Evolutionary conservation across 2,888 invertebrate genomes (phyloP), one percentile per base, ranked within the genome.

Genomic region (Clunio marinus): DNA sequence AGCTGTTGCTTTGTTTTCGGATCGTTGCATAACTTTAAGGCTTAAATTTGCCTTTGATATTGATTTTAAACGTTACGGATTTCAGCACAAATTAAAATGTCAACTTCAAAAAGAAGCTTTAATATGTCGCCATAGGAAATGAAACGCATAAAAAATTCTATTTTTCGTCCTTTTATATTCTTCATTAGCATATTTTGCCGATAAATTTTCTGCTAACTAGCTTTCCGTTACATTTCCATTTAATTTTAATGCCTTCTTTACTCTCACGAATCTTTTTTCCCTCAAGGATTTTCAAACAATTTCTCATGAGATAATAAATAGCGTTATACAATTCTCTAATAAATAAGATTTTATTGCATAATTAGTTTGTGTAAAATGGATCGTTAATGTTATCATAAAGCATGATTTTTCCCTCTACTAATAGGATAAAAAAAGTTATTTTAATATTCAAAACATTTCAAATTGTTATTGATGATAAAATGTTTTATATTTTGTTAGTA

Each of bases 271-370:
- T n/a, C n/a, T n/a, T n/a, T n/a, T n/a, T n/a, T n/a, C n/a, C n/a
- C n/a, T n/a, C n/a, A n/a, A n/a, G n/a, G n/a, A n/a, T n/a, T n/a
- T n/a, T n/a, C n/a, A n/a, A n/a, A 32, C 32, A 32, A 32, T 32
- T 45, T 45, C 13, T 45, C 45, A 45, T 13, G 8, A 17, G 15
- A 4, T n/a, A n/a, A n/a, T n/a, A n/a, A n/a, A n/a, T n/a, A n/a
- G n/a, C n/a, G 17, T 13, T 13, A 45, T 13, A 45, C 13, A 45
- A 45, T 13, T 45, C 35, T 17, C 59, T n/a, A 59, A 59, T 59
- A 59, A 59, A 59, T 59, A 32, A 32, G 10, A 10, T 59, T 59
- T 59, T 59, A 59, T 59, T 59, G 59, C 59, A 59, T 37, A 59
- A 59, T 59, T 59, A 59, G 28, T 59, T n/a, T n/a, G n/a, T n/a